Evolutionary conservation across 2,888 invertebrate genomes (phyloP), one percentile per base, ranked within the genome.

Genomic region (Macroteleia sp.): DNA sequence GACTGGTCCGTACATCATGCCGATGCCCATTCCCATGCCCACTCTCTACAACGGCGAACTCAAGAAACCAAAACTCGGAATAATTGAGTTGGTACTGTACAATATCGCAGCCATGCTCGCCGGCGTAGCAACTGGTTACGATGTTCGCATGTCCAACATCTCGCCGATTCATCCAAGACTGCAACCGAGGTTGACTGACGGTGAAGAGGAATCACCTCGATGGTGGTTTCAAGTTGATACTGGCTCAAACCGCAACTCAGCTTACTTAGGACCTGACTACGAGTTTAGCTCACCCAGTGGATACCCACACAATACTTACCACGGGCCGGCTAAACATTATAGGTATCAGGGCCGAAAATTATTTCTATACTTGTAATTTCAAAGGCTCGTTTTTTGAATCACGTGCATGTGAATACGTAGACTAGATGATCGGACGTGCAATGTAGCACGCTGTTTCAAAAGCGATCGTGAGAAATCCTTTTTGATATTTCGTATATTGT

Each of bases 51-150:
- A 94, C 81, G 95, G 95, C 46, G 96, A 96, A 92, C 93, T 94
- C 93, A 92, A 91, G 87, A 89, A 85, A 92, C 95, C 95, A 90
- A 95, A 95, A 91, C 93, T 95, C 82, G 94, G 95, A 88, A 94
- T 95, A 90, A 94, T 95, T 83, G 95, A 95, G 92, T 92, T 94
- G 93, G 96, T 95, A 82, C 93, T 98, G 79, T 98, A 96, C 93
- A 97, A 97, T 91, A 97, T 98, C 93, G 97, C 97, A 59, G 96
- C 97, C 57, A 93, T 98, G 92, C 92, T 98, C 87, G 98, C 98
- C 2, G 96, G 97, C 20, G 96, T 98, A 36, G 97, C 96, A 2
- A 96, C 97, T 34, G 98, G 98, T 0, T 98, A 97, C 89, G 98
- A 98, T 93, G 96, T 98, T 57, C 94, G 97, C 87, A 94, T 97